These are phyloP conservation scores for Lates calcarifer DNA, from an alignment of 2,113 vertebrate species.

Conservation along the genomic window DNA sequence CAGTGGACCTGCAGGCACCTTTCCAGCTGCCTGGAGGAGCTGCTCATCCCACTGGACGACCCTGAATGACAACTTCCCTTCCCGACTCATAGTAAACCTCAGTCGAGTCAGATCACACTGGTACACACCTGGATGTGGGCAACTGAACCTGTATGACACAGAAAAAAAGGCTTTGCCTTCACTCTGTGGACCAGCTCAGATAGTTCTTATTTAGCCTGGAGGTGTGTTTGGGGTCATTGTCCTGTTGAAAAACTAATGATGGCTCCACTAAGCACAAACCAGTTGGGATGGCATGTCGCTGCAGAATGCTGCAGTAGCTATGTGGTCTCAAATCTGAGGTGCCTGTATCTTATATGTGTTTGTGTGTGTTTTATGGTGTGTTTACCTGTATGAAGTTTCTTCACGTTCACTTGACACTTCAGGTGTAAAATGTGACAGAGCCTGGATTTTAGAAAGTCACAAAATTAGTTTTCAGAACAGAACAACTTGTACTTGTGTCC, in stretches of 20 bases:
- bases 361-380: neutral
- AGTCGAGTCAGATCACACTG: conserved; percentile 49
- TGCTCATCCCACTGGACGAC: conserved; percentile 44
- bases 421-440: neutral
- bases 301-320: too few species aligned
- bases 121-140: conserved; percentile 44
- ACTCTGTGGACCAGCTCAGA: too few species aligned
- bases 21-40: conserved; percentile 8
- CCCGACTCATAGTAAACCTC: conserved; percentile 35
- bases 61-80: conserved; percentile 46
- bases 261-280: too few species aligned
- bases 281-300: too few species aligned
- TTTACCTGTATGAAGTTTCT: neutral
- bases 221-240: too few species aligned
- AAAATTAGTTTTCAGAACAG: neutral
- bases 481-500: too few species aligned
- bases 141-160: conserved; percentile 30
- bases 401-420: neutral
- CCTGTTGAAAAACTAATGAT: too few species aligned
- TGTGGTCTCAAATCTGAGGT: too few species aligned
- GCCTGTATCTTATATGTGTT: too few species aligned
- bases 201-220: too few species aligned
- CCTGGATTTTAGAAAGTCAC: neutral
- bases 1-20: conserved; percentile 55
- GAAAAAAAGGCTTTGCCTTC: too few species aligned